Evolutionary conservation across 2,113 vertebrate species (phyloP), one percentile per base, ranked within the genome.

Genomic region (Lates calcarifer): DNA sequence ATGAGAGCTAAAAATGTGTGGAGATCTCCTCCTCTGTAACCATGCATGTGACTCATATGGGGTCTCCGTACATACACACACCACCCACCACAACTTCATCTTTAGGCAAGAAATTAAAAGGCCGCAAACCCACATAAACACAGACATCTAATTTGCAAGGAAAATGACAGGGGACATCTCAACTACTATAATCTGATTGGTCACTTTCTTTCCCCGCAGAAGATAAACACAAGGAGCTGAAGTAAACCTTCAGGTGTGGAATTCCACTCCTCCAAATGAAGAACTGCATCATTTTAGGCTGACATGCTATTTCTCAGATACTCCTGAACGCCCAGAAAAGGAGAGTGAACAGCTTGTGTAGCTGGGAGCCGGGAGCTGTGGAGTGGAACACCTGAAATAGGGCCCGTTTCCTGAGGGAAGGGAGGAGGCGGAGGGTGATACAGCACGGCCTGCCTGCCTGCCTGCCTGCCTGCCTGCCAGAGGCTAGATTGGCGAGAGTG

Each of bases 361-460:
- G 69, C 49, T 51, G 64, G 26, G 39, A 83, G 77, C 65, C 47
- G 61, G 47, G 77, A 57, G 70, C 87, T 83, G 77, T 74, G 84
- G 85, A 87, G 87, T 86, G 85, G 56, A 90, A 87, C 91, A 91
- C 86, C 89, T 91, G 85, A 93, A 93, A 91, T 74, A 81, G 86
- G 79, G 88, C 90, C 73, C 6, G 62, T 75, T 84, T 91, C 80
- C 70, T 85, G 82, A 83, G 82, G 64, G 84, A 82, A 67, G 75
- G 85, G 87, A 82, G 87, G 88, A 83, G 74, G 72, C 24, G 76
- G 70, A 83, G 81, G 87, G 85, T 81, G 86, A 87, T 89, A 86
- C 74, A 68, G 80, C 31, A 39, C 28, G 45, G 72, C 81, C 80
- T 71, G 87, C 82, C 74, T 78, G 87, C 82, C 66, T 87, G 90